Percentiles rank a stretch among this genome's conserved stretches.
These are phyloP conservation scores for Scortum barcoo DNA, from an alignment of 2,113 vertebrate species.

Conservation along the genomic window DNA sequence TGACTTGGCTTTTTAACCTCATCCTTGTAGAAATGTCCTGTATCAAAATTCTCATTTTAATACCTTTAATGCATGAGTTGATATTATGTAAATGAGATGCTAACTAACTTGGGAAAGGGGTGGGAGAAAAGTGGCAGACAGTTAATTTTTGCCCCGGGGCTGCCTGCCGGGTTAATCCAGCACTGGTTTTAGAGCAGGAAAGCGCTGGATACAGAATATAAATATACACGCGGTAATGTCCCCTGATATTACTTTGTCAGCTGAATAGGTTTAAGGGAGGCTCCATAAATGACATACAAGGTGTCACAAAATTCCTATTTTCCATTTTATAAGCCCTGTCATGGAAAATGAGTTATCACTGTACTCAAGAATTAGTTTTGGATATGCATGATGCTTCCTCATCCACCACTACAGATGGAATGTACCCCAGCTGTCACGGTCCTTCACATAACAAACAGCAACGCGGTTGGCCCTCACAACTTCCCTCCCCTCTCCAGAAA, in stretches of 20 bases:
- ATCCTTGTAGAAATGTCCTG: background rate
- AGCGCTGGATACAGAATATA: constrained; percentile 10
- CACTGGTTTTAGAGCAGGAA: constrained; percentile 17
- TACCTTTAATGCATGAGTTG: background rate
- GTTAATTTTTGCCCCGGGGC: background rate
- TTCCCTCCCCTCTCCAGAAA: constrained; percentile 85
- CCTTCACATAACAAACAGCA: constrained; percentile 88
- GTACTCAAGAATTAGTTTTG: constrained; percentile 37
- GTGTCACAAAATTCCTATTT: constrained; percentile 17
- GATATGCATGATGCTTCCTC: constrained; percentile 44
- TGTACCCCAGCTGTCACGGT: constrained; percentile 91
- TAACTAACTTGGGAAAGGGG: background rate
- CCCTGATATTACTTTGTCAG: constrained; percentile 5
- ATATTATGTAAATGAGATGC: background rate
- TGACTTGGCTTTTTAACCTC: background rate
- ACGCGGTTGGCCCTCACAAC: constrained; percentile 85
- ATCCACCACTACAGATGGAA: constrained; percentile 75
- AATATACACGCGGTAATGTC: constrained; percentile 17
- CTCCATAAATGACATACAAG: constrained; percentile 1
- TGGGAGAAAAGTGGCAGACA: background rate
- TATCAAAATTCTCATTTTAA: background rate
- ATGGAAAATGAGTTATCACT: constrained; percentile 48
- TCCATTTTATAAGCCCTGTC: constrained; percentile 6
- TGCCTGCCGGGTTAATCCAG: background rate
- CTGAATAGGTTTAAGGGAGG: background rate